Evolutionary conservation across 2,888 invertebrate genomes (phyloP).

Genomic region (Serripes groenlandicus): DNA sequence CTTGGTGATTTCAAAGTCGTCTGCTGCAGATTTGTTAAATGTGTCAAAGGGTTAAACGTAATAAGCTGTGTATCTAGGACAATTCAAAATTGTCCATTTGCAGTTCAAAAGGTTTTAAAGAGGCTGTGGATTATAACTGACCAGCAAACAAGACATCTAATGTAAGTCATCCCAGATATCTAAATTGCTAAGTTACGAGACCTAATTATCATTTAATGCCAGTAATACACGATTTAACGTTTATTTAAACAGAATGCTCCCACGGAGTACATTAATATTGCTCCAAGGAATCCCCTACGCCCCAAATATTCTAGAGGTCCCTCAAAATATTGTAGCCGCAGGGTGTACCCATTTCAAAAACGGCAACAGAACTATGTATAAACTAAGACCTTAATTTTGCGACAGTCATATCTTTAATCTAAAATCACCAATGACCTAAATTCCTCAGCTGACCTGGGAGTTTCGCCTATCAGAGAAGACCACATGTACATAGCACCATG

Average conservation of each 20-base stretch:
- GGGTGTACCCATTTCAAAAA: slow-evolving; percentile 27
- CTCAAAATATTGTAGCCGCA: background rate
- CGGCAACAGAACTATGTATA: slow-evolving; percentile 60
- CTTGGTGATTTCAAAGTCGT: too few relatives aligned
- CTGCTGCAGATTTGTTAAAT: too few relatives aligned
- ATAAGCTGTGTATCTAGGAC: too few relatives aligned
- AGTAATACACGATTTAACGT: background rate
- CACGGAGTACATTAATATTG: background rate
- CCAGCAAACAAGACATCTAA: too few relatives aligned
- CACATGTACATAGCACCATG: slow-evolving; percentile 34
- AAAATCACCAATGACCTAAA: slow-evolving; percentile 50
- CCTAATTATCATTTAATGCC: slow-evolving; percentile 10
- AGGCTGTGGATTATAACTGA: too few relatives aligned
- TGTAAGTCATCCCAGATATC: too few relatives aligned
- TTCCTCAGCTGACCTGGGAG: slow-evolving; percentile 44
- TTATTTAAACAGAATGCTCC: slow-evolving; percentile 22
- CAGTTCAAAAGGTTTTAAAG: too few relatives aligned
- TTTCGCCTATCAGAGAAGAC: slow-evolving; percentile 37
- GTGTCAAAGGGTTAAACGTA: too few relatives aligned
- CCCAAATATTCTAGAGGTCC: background rate
- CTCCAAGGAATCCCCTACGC: slow-evolving; percentile 20
- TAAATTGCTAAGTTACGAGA: slow-evolving; percentile 7
- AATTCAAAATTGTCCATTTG: too few relatives aligned
- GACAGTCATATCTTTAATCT: slow-evolving; percentile 36
- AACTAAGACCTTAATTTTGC: slow-evolving; percentile 57